Evolutionary conservation across 2,888 invertebrate species (phyloP).

Genomic region (Geophilus truncorum): DNA sequence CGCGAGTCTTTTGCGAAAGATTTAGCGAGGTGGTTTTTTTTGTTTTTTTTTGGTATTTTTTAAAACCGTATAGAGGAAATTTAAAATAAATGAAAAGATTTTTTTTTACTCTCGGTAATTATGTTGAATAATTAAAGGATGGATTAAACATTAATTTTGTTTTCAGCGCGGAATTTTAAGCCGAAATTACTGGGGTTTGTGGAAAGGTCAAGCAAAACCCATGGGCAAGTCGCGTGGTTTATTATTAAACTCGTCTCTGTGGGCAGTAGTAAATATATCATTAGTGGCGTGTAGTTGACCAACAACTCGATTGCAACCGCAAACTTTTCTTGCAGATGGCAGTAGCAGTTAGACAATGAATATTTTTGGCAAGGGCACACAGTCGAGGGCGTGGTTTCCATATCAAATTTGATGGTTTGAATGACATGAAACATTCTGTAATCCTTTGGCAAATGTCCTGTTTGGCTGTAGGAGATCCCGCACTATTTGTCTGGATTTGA

Average conservation of each 20-base stretch:
- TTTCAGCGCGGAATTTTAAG: too few relatives aligned
- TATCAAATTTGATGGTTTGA: slow-evolving; percentile 13
- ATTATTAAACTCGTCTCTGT: too few relatives aligned
- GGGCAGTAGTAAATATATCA: too few relatives aligned
- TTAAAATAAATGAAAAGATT: neutral
- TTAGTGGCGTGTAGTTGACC: neutral
- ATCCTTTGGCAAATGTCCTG: slow-evolving; percentile 15
- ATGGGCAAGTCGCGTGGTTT: too few relatives aligned
- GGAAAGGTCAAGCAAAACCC: too few relatives aligned
- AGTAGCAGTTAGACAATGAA: neutral
- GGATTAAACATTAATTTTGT: too few relatives aligned
- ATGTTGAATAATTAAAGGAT: too few relatives aligned
- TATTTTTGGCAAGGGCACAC: neutral
- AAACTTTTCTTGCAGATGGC: neutral
- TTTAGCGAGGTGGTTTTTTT: too few relatives aligned
- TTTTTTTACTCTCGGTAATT: too few relatives aligned
- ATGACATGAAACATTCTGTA: slow-evolving; percentile 7
- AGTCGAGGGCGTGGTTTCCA: neutral
- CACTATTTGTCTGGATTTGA: neutral
- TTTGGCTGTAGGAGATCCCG: neutral
- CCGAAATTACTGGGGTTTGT: too few relatives aligned
- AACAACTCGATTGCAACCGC: neutral
- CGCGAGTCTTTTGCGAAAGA: neutral
- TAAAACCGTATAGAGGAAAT: neutral
- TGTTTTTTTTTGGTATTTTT: too few relatives aligned